Conservation (phyloP, 2,113 vertebrate species). For the Gadus chalcogrammus region DNA sequence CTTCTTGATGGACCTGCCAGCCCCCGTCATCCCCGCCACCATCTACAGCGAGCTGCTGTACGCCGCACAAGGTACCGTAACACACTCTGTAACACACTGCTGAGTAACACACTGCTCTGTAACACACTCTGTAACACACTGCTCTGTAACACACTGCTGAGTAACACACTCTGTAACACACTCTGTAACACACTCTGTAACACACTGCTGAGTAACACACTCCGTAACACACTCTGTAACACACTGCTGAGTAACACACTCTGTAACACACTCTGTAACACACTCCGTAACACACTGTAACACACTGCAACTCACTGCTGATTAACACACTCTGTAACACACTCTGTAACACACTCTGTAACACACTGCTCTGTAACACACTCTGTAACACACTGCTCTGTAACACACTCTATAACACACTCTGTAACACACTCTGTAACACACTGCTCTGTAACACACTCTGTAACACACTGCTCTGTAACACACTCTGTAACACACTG, state of each 20-base stretch:
- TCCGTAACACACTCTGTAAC: too few relatives aligned
- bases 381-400: background rate
- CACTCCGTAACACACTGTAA: too few relatives aligned
- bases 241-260: too few relatives aligned
- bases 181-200: too few relatives aligned
- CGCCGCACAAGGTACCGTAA: conserved; percentile 77
- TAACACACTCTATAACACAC: too few relatives aligned
- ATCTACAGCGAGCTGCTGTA: conserved; percentile 78
- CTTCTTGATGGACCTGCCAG: conserved; percentile 76
- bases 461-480: too few relatives aligned
- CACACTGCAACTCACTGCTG: too few relatives aligned
- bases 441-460: background rate
- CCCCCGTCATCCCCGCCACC: conserved; percentile 67
- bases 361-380: too few relatives aligned
- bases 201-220: background rate
- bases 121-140: background rate
- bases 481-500: too few relatives aligned
- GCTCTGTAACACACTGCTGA: too few relatives aligned
- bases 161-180: too few relatives aligned
- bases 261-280: background rate
- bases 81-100: background rate
- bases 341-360: background rate
- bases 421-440: too few relatives aligned
- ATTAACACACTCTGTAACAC: background rate
- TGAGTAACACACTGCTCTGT: background rate